Base-by-base conservation (phyloP, 2,113 vertebrate species). In the Callionymus lyra region DNA sequence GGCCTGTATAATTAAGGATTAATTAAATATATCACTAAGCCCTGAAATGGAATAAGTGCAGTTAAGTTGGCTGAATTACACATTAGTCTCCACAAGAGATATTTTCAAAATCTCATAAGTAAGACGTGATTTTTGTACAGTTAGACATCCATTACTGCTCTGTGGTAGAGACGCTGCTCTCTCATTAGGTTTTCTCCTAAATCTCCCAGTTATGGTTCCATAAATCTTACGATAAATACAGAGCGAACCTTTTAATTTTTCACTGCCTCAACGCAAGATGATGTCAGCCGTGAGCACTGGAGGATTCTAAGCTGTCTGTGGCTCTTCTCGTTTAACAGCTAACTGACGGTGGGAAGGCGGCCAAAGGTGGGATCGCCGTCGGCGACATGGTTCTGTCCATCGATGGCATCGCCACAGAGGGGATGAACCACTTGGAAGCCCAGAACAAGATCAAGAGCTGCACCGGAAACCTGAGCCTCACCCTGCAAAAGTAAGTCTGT, bases 371-470 rank as follows among this genome's bases (percentile, higher is more conserved):
- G 0, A 85, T 97, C 12, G 81, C 84, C 2, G 88, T 97, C 16
- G 92, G 95, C 9, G 94, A 99, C 31, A 59, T 89, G 70, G 91
- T 99, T 66, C 81, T 96, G 59, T 92, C 87, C 71, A 97, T 98
- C 16, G 91, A 93, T 17, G 94, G 93, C 34, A 85, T 97, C 72
- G 84, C 84, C 63, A 90, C 94, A 0, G 90, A 95, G 0, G 87
- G 90, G 36, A 95, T 99, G 93, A 95, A 94, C 77, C 93, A 99
- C 48, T 87, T 99, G 31, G 95, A 97, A 81, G 95, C 95, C 37
- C 95, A 99, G 75, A 99, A 95, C 86, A 98, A 95, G 82, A 97
- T 99, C 76, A 99, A 99, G 75, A 88, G 80, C 8, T 92, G 91
- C 62, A 72, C 86, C 13, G 90, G 85, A 52, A 90, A 93, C 57